These are phyloP conservation scores for Graptemys geographica DNA, from an alignment of 2,797 vertebrate species.

Conservation along the genomic window DNA sequence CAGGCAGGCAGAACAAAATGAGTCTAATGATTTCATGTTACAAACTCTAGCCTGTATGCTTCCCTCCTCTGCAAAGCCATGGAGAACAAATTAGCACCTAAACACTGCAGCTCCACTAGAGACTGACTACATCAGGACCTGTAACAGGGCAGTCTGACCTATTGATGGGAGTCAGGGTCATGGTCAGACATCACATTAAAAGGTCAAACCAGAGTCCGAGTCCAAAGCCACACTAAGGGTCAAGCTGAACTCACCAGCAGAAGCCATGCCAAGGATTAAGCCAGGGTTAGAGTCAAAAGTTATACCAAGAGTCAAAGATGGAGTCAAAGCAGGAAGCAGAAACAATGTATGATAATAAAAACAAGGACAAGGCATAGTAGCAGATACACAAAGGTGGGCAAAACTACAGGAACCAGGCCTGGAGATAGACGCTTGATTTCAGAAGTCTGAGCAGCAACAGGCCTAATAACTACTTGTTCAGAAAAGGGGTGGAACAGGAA, in stretches of 20 bases:
- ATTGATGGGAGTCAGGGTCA: not conserved
- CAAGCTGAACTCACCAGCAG: not conserved
- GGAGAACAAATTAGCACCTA: slow-evolving; percentile 47
- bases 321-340: not conserved
- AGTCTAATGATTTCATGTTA: slow-evolving; percentile 3
- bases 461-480: not conserved
- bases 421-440: not conserved
- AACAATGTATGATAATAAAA: not conserved
- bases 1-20: slow-evolving; percentile 52
- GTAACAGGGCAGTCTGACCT: not conserved
- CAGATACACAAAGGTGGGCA: not conserved
- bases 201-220: not conserved
- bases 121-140: not conserved
- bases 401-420: not conserved
- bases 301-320: not conserved
- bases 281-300: not conserved
- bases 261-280: not conserved
- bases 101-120: not conserved
- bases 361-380: not conserved
- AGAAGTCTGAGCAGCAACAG: not conserved
- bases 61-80: slow-evolving; percentile 62
- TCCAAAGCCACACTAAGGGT: not conserved
- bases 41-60: slow-evolving; percentile 46
- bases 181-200: not conserved
- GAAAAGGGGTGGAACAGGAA: not conserved